Evolutionary conservation across 2,888 invertebrate genomes (phyloP).

Genomic region (Hymenopus coronatus): DNA sequence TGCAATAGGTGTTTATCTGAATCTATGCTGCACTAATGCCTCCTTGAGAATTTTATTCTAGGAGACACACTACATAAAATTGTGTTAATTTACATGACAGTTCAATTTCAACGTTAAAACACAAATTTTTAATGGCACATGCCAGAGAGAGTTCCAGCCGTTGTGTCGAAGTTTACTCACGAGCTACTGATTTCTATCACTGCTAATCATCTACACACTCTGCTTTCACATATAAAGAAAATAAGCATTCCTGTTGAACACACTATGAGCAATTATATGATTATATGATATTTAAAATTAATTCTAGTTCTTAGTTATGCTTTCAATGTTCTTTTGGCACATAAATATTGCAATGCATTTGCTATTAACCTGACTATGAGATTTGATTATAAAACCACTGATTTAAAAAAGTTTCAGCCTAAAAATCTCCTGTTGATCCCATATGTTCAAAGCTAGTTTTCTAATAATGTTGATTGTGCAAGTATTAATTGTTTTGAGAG

Average conservation of each 20-base stretch:
- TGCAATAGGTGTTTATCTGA: no score
- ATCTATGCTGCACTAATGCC: neutral
- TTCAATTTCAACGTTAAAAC: neutral
- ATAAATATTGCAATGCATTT: conserved; percentile 14
- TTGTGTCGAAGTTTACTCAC: neutral
- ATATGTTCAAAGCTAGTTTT: neutral
- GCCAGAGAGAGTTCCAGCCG: neutral
- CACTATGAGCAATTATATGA: neutral
- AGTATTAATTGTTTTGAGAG: conserved; percentile 13
- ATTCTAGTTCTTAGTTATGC: neutral
- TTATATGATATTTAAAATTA: neutral
- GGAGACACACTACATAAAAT: neutral
- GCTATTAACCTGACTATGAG: neutral
- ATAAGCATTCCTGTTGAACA: neutral
- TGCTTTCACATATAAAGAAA: neutral
- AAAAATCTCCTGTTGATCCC: neutral
- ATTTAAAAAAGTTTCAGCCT: neutral
- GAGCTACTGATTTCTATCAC: neutral
- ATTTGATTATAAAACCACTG: neutral
- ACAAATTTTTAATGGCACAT: neutral
- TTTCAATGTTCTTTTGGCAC: conserved; percentile 5
- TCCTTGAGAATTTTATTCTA: neutral
- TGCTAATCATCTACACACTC: neutral
- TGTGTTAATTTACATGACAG: neutral
- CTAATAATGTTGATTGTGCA: neutral